Base-by-base conservation (phyloP, 2,797 vertebrate species). In the Argya squamiceps region DNA sequence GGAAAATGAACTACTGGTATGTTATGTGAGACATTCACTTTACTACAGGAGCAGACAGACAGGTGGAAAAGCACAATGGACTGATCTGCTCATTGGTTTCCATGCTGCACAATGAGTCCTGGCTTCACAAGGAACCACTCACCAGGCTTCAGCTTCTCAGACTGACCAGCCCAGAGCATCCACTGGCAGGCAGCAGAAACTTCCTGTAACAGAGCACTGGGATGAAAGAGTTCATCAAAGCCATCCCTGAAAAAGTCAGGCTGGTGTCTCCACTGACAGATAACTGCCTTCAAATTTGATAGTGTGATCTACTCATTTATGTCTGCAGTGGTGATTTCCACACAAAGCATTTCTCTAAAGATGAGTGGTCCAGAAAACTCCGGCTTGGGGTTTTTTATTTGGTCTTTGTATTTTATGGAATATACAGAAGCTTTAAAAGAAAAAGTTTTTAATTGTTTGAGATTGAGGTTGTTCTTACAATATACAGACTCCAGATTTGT, bases 391-490 rank as follows among this genome's bases (percentile, higher is more conserved):
- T 64, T 26, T 53, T 68, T 59, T 34, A 53, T 58, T 62, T 36
- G 9, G 23, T 56, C 24, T 44, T 78, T 56, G 15, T 47, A 41
- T 62, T 81, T 65, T 46, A 73, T 13, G 15, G n/a, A 91, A 71
- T 50, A 81, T 5, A 36, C 2, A 58, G 27, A 55, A 82, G 89
- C 29, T 59, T 92, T 3, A 12, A 44, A 8, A 30, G 4, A 50
- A 30, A n/a, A 83, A 73, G 41, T 44, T 81, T 50, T 63, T 2
- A 58, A 83, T 43, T 71, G 27, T 29, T 84, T 91, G 59, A 56
- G 52, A 39, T 47, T 43, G 49, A 91, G 46, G 29, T 58, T 86
- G 22, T 60, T 95, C 29, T 86, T 84, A 58, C 55, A 81, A 78
- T 56, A 60, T 15, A 32, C 27, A 77, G 39, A 20, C n/a, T 71